phyloP scores from a whole-genome alignment of 2,888 invertebrate species.

The Macroteleia sp. region DNA sequence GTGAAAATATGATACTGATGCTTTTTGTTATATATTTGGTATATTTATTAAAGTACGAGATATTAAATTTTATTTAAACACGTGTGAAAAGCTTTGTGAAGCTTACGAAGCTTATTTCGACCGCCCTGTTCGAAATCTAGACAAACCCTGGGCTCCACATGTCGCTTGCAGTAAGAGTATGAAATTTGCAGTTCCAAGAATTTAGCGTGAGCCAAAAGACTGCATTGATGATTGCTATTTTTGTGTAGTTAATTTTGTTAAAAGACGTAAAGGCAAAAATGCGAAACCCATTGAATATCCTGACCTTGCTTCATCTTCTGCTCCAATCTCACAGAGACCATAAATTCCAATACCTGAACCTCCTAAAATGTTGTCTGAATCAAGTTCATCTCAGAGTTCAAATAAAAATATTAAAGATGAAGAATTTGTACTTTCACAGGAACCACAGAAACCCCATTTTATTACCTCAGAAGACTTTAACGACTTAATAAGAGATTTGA shows the following conservation, averaged over 20 bases:
- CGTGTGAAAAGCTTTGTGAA: not conserved
- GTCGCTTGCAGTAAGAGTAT: too few relatives aligned
- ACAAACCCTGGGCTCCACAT: constrained; percentile 19
- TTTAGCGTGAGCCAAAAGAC: constrained; percentile 72
- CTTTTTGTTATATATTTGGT: too few relatives aligned
- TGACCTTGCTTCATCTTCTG: constrained; percentile 11
- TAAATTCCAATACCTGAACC: not conserved
- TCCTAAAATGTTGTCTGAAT: not conserved
- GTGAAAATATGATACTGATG: too few relatives aligned
- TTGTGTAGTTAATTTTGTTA: constrained; percentile 63
- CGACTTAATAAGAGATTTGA: not conserved
- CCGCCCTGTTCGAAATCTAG: not conserved
- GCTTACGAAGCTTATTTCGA: not conserved
- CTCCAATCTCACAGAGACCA: not conserved
- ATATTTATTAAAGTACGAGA: too few relatives aligned
- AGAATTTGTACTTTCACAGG: not conserved
- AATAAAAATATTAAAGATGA: not conserved
- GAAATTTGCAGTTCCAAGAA: too few relatives aligned
- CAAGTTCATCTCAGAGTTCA: not conserved
- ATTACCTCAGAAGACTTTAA: not conserved
- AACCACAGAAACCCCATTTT: not conserved
- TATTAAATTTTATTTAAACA: constrained; percentile 51
- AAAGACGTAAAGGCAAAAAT: constrained; percentile 2
- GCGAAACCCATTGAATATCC: not conserved
- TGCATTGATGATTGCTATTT: constrained; percentile 75